Percentiles rank a stretch among this genome's conserved stretches.
Conservation (phyloP, 2,113 vertebrate species). For the Struthidea cinerea region DNA sequence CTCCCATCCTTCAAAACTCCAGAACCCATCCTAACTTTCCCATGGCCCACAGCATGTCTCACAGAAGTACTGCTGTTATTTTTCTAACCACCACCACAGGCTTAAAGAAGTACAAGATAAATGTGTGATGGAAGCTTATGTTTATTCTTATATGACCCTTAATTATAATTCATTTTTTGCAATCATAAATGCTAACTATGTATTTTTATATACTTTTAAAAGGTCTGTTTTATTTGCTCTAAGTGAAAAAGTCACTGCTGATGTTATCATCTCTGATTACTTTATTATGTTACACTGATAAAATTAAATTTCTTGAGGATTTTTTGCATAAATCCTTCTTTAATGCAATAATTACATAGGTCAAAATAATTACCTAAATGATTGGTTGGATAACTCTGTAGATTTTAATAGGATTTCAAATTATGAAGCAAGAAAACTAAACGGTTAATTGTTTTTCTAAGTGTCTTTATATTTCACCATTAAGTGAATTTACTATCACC, state of each 20-base stretch:
- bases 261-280: not conserved
- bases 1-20: not conserved
- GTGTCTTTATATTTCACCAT: not conserved
- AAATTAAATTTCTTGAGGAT: not conserved
- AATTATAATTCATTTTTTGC: not conserved
- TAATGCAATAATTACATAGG: not conserved
- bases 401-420: conserved; percentile 1
- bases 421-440: not conserved
- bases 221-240: conserved; percentile 1
- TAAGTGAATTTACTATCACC: not conserved
- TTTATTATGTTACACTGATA: not conserved
- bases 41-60: not conserved
- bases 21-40: not conserved
- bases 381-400: not conserved
- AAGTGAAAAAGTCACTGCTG: not conserved
- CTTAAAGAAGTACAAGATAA: not conserved
- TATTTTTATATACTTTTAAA: not conserved
- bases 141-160: not conserved
- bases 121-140: not conserved
- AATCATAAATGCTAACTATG: not conserved
- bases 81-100: not conserved
- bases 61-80: not conserved
- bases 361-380: not conserved
- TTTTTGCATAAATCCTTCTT: not conserved
- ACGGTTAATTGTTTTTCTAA: not conserved